phyloP scores from a whole-genome alignment of 92 coral and sea anemone species.

The Micromussa lordhowensis region DNA sequence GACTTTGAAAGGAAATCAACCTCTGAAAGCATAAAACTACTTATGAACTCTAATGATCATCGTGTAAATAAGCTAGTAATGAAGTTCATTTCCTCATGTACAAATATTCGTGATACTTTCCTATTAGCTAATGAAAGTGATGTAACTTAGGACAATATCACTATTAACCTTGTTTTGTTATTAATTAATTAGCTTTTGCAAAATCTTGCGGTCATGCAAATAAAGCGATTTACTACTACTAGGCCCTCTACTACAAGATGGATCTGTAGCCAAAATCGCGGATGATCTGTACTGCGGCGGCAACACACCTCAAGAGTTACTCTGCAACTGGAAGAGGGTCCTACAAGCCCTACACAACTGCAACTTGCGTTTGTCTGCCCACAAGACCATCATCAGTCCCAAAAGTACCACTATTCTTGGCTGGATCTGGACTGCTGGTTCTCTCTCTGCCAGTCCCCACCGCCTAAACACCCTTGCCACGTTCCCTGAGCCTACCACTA shows the following conservation, averaged over 20 bases:
- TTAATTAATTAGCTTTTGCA: too few species aligned
- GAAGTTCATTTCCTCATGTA: too few species aligned
- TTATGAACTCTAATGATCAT: too few species aligned
- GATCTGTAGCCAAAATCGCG: conserved; percentile 23
- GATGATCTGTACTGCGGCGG: conserved; percentile 75
- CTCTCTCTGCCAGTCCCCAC: conserved; percentile 60
- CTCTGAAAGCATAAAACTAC: too few species aligned
- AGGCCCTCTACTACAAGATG: conserved; percentile 40
- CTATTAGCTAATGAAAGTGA: too few species aligned
- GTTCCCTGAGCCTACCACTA: conserved; percentile 53
- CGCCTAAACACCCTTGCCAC: conserved; percentile 53
- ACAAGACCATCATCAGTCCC: conserved; percentile 61
- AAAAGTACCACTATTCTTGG: conserved; percentile 37
- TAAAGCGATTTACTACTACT: too few species aligned
- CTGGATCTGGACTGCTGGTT: conserved; percentile 43
- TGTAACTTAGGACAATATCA: too few species aligned
- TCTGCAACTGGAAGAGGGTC: conserved; percentile 56
- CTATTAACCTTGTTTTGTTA: too few species aligned
- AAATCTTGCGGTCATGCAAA: too few species aligned
- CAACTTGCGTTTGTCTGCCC: conserved; percentile 51
- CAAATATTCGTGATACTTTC: too few species aligned
- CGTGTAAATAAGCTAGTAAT: too few species aligned
- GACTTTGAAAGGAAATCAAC: too few species aligned
- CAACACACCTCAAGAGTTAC: conserved; percentile 53
- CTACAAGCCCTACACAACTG: conserved; percentile 41